These are phyloP conservation scores for Pilophorus perplexus DNA, from an alignment of 2,888 invertebrate species.

Conservation along the genomic window DNA sequence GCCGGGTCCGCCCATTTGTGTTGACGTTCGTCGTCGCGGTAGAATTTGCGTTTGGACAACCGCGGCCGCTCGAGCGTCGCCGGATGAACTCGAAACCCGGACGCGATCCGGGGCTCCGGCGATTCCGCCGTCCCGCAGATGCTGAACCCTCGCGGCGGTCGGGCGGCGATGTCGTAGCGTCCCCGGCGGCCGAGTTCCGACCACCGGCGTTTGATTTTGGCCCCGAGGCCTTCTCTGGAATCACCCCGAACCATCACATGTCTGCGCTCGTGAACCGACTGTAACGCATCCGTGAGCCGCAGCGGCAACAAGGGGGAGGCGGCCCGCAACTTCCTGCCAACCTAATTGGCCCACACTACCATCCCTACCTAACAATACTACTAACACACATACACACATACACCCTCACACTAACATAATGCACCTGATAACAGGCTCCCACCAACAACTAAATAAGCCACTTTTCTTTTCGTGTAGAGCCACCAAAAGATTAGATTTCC, in stretches of 20 bases:
- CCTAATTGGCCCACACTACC: constrained; percentile 34
- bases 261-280: constrained; percentile 22
- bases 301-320: constrained; percentile 36
- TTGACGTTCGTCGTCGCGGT: too few species aligned
- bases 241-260: constrained; percentile 31
- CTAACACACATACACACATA: background rate
- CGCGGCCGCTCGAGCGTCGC: constrained; percentile 25
- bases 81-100: constrained; percentile 38
- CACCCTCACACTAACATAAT: background rate
- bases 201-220: constrained; percentile 50
- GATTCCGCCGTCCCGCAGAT: constrained; percentile 42
- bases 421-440: constrained; percentile 26
- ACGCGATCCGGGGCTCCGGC: constrained; percentile 39
- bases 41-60: constrained; percentile 2
- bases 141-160: constrained; percentile 34
- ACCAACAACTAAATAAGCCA: background rate
- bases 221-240: constrained; percentile 43
- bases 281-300: constrained; percentile 33
- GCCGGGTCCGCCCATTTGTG: too few species aligned
- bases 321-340: constrained; percentile 32
- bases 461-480: constrained; percentile 17
- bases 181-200: constrained; percentile 49
- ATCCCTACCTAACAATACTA: constrained; percentile 1
- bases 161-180: constrained; percentile 43
- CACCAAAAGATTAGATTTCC: background rate